Percentiles rank a stretch among this genome's conserved stretches.
Evolutionary conservation across 2,113 vertebrate genomes (phyloP).

Genomic region (Sphaerodactylus townsendi): DNA sequence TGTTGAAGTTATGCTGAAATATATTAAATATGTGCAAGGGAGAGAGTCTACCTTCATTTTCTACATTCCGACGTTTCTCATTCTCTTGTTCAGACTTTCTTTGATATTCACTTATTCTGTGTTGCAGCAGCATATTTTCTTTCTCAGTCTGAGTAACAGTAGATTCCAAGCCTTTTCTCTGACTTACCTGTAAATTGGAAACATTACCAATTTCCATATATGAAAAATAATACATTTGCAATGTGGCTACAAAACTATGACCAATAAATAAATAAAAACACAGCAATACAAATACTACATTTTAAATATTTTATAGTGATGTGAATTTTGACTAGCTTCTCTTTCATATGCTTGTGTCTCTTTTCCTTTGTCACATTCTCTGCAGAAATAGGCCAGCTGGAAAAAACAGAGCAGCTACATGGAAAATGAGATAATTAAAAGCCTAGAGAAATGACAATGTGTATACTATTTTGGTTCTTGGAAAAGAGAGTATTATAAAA

Average conservation of each 20-base stretch:
- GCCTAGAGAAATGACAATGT: not conserved
- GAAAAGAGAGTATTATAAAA: not conserved
- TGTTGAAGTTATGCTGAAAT: too few relatives aligned
- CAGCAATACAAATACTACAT: not conserved
- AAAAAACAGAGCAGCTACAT: not conserved
- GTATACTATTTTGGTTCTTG: not conserved
- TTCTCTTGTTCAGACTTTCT: constrained; percentile 95
- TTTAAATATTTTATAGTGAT: not conserved
- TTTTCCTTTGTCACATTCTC: not conserved
- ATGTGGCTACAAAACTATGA: not conserved
- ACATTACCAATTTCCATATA: not conserved
- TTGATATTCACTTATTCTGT: constrained; percentile 91
- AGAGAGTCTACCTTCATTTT: constrained; percentile 89
- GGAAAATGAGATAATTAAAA: not conserved
- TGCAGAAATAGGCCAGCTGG: not conserved
- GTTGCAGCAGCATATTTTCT: constrained; percentile 92
- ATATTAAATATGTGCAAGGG: too few relatives aligned
- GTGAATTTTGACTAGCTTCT: not conserved
- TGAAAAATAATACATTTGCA: not conserved
- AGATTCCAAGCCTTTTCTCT: constrained; percentile 86
- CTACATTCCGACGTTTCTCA: constrained; percentile 92
- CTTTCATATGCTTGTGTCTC: not conserved
- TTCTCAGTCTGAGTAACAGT: constrained; percentile 90
- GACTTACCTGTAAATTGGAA: constrained; percentile 74
- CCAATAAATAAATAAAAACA: not conserved